A percentile compares a stretch with the other conserved stretches of the same genome.
Conservation (phyloP, 1,140 invertebrate species). For the Aculops lycopersici region DNA sequence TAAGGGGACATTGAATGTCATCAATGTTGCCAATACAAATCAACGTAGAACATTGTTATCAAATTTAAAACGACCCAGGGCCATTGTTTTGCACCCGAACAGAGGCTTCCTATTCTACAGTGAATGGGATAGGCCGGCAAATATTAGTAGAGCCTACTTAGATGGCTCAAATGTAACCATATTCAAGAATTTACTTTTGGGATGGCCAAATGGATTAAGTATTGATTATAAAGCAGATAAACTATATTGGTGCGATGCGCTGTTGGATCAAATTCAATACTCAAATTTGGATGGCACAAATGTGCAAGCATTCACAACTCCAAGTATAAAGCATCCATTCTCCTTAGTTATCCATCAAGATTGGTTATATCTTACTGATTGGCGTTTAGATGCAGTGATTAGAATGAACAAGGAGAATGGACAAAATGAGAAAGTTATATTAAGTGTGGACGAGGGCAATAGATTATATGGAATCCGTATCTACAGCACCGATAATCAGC, state of each 20-base stretch:
- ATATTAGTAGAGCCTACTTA: conserved; percentile 57
- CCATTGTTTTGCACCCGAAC: conserved; percentile 82
- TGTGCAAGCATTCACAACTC: conserved; percentile 54
- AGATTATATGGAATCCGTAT: conserved; percentile 67
- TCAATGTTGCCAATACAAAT: conserved; percentile 50
- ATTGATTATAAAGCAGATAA: conserved; percentile 57
- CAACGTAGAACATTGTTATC: conserved; percentile 48
- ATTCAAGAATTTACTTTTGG: conserved; percentile 64
- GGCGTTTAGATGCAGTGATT: conserved; percentile 76
- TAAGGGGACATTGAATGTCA: conserved; percentile 70
- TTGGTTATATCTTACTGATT: conserved; percentile 91
- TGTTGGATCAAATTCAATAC: conserved; percentile 79
- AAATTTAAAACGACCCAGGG: conserved; percentile 59
- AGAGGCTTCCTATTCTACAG: conserved; percentile 69
- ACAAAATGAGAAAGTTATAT: conserved; percentile 45
- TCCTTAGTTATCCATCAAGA: conserved; percentile 71
- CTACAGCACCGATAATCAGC: conserved; percentile 42
- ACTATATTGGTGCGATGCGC: conserved; percentile 76
- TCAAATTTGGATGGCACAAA: conserved; percentile 71
- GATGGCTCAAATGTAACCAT: conserved; percentile 54
- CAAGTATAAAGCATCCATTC: conserved; percentile 62
- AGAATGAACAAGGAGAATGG: conserved; percentile 57
- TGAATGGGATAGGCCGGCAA: conserved; percentile 78
- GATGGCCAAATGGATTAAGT: conserved; percentile 76
- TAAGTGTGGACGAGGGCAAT: conserved; percentile 46